These are phyloP conservation scores for Podarcis siculus DNA, from an alignment of 2,797 vertebrate species.

Conservation along the genomic window DNA sequence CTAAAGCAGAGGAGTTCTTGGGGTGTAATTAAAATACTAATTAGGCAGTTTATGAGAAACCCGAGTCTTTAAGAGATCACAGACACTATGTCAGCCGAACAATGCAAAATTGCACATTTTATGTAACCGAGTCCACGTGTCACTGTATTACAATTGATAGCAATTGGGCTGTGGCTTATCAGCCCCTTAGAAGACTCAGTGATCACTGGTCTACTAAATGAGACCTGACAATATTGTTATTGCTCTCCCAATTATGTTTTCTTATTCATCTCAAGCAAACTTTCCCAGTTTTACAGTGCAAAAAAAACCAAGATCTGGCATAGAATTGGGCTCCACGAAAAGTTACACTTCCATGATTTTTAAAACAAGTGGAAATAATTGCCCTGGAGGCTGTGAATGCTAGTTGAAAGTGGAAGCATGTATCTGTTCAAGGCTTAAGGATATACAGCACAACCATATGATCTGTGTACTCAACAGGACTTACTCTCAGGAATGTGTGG, in stretches of 20 bases:
- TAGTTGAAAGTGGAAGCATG: neutral
- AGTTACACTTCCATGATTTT: neutral
- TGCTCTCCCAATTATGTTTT: accelerated
- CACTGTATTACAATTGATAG: neutral
- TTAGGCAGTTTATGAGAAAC: neutral
- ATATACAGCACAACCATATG: neutral
- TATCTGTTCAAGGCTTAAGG: neutral
- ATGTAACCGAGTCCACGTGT: neutral
- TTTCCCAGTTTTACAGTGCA: neutral
- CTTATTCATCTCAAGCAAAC: neutral
- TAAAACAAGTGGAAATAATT: neutral
- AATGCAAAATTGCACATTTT: neutral
- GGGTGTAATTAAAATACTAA: neutral
- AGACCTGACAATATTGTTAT: neutral
- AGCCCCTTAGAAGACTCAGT: neutral
- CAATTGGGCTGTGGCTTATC: neutral
- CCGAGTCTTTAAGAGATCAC: neutral
- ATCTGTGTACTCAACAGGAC: neutral
- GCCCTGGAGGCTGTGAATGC: neutral
- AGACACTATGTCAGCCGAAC: neutral
- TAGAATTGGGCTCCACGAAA: neutral
- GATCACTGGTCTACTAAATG: neutral
- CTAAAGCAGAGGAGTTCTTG: neutral
- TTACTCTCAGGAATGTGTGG: neutral
- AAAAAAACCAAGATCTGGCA: neutral